Conservation (phyloP, 2,888 invertebrate genomes). For the Hemithea aestivaria region DNA sequence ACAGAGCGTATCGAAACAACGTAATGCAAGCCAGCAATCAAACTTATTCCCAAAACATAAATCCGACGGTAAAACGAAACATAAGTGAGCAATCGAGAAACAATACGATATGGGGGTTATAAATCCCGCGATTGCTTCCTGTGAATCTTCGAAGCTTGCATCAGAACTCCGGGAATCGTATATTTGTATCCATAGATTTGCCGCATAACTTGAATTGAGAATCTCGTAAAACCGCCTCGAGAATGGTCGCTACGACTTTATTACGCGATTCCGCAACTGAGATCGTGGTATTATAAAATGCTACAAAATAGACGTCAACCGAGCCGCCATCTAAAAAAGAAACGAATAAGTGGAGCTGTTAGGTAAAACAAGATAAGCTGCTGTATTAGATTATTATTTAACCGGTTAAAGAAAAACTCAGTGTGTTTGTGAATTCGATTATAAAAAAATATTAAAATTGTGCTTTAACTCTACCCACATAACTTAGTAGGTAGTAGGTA, state of each 20-base stretch:
- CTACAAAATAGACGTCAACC: slow-evolving; percentile 16
- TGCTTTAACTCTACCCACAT: too few species aligned
- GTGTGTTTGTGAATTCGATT: too few species aligned
- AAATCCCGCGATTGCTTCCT: slow-evolving; percentile 45
- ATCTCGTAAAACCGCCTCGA: slow-evolving; percentile 44
- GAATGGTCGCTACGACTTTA: slow-evolving; percentile 39
- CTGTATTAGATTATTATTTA: too few species aligned
- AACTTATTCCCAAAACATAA: slow-evolving; percentile 24
- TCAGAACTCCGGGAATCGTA: slow-evolving; percentile 30
- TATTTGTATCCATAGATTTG: slow-evolving; percentile 35
- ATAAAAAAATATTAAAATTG: too few species aligned
- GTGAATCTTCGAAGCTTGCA: slow-evolving; percentile 38
- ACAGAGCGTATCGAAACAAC: slow-evolving; percentile 20
- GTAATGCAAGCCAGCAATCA: slow-evolving; percentile 24
- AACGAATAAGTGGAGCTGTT: slow-evolving; percentile 3
- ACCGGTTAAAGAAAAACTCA: too few species aligned
- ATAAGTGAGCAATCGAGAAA: slow-evolving; percentile 41
- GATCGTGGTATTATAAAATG: slow-evolving; percentile 30
- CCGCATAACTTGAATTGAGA: slow-evolving; percentile 44
- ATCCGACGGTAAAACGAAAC: slow-evolving; percentile 35
- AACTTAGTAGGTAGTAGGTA: too few species aligned
- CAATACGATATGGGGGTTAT: slow-evolving; percentile 44
- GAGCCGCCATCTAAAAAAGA: slow-evolving; percentile 5
- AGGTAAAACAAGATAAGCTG: slow-evolving; percentile 4
- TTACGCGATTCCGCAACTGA: slow-evolving; percentile 30